Conservation (phyloP, 2,113 vertebrate species). For the Callithrix jacchus region DNA sequence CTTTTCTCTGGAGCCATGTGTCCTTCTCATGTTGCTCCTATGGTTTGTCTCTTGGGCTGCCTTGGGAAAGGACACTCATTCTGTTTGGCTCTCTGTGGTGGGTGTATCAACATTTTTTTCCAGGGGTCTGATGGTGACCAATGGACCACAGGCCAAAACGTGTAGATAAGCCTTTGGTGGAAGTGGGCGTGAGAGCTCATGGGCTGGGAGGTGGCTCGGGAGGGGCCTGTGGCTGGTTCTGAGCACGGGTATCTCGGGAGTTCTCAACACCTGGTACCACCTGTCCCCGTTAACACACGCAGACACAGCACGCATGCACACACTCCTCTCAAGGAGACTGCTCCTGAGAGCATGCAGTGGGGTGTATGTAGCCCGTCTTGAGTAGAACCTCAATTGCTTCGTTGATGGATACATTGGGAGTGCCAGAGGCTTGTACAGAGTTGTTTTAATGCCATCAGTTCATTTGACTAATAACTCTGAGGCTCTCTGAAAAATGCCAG, state of each 20-base stretch:
- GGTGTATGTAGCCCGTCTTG: neutral
- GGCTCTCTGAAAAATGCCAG: neutral
- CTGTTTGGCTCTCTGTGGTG: neutral
- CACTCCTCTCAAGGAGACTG: too few relatives aligned
- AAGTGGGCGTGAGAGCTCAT: neutral
- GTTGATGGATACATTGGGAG: fast-evolving
- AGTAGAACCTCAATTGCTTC: neutral
- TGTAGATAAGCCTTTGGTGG: too few relatives aligned
- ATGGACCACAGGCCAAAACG: neutral
- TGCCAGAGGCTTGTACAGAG: neutral
- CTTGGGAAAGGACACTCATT: neutral
- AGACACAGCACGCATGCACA: fast-evolving
- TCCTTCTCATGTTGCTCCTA: too few relatives aligned
- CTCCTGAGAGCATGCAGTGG: neutral
- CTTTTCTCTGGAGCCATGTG: neutral
- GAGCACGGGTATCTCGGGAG: neutral
- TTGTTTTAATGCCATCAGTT: neutral
- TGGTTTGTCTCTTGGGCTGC: neutral
- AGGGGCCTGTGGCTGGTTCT: neutral
- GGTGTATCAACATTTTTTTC: neutral
- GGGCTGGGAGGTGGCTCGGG: too few relatives aligned
- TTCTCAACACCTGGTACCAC: too few relatives aligned
- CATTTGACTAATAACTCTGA: neutral
- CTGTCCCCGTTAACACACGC: neutral
- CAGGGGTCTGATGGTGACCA: neutral